Evolutionary conservation across 2,113 vertebrate genomes (phyloP).

Genomic region (Sylvietta virens): DNA sequence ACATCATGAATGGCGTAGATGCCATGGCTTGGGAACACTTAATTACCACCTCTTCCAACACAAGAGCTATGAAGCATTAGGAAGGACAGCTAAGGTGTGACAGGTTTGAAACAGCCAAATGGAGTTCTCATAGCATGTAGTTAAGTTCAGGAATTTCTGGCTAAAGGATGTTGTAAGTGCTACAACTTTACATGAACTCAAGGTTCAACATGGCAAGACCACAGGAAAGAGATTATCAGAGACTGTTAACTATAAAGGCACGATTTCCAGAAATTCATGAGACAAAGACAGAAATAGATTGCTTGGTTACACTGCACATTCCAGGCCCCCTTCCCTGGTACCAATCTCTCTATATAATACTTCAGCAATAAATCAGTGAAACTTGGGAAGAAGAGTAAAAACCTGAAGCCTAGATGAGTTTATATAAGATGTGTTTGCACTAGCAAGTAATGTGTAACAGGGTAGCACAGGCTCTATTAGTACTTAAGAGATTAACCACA

Average conservation of each 20-base stretch:
- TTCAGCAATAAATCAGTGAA: neutral
- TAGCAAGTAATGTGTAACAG: neutral
- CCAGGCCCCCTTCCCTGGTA: neutral
- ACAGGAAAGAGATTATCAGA: neutral
- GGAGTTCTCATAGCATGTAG: neutral
- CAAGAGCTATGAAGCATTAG: neutral
- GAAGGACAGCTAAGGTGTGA: neutral
- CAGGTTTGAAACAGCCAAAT: neutral
- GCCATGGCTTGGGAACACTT: neutral
- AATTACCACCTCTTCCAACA: neutral
- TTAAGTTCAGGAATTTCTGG: neutral
- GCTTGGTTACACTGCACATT: neutral
- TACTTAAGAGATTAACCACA: neutral
- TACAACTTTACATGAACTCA: neutral
- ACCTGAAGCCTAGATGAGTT: neutral
- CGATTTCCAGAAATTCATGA: neutral
- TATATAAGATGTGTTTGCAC: rapidly evolving
- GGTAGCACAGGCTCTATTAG: neutral
- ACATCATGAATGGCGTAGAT: neutral
- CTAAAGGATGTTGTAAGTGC: neutral
- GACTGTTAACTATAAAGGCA: neutral
- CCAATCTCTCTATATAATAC: neutral
- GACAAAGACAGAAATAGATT: neutral
- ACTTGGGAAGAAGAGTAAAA: neutral
- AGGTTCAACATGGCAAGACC: neutral